These are phyloP conservation scores for Nebria salina DNA, from an alignment of 2,888 invertebrate genomes.

Conservation along the genomic window DNA sequence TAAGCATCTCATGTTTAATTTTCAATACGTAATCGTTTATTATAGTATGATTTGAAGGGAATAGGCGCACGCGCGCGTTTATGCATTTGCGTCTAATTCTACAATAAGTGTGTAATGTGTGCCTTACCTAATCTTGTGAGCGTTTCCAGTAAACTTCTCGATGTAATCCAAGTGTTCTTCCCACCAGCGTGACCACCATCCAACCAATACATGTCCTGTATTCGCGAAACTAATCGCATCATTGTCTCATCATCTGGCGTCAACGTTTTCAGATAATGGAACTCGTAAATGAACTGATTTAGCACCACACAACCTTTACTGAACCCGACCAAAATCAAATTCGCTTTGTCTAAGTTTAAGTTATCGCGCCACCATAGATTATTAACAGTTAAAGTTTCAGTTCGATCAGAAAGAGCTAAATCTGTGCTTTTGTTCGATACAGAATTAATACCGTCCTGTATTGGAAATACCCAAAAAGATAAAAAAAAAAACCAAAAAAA, in stretches of 20 bases:
- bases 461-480: slow-evolving; percentile 46
- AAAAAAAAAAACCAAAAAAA: not conserved
- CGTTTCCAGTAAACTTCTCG: slow-evolving; percentile 76
- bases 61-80: no score
- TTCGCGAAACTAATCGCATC: slow-evolving; percentile 71
- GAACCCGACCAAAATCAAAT: slow-evolving; percentile 79
- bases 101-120: no score
- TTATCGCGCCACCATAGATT: slow-evolving; percentile 70
- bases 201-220: slow-evolving; percentile 86
- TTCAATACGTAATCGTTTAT: no score
- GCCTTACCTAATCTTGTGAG: slow-evolving; percentile 76
- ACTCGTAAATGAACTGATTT: slow-evolving; percentile 89
- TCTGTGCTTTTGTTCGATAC: slow-evolving; percentile 25
- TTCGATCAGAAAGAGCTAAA: slow-evolving; percentile 30
- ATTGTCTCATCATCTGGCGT: slow-evolving; percentile 72
- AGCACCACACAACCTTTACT: slow-evolving; percentile 94
- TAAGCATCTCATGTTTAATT: no score
- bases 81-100: no score
- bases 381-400: slow-evolving; percentile 53
- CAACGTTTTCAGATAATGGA: slow-evolving; percentile 76
- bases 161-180: slow-evolving; percentile 88
- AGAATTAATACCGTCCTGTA: slow-evolving; percentile 28
- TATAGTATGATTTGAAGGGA: no score
- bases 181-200: slow-evolving; percentile 93
- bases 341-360: slow-evolving; percentile 68